Base-by-base conservation (phyloP, 2,888 invertebrate species). In the Ophion ellenae region DNA sequence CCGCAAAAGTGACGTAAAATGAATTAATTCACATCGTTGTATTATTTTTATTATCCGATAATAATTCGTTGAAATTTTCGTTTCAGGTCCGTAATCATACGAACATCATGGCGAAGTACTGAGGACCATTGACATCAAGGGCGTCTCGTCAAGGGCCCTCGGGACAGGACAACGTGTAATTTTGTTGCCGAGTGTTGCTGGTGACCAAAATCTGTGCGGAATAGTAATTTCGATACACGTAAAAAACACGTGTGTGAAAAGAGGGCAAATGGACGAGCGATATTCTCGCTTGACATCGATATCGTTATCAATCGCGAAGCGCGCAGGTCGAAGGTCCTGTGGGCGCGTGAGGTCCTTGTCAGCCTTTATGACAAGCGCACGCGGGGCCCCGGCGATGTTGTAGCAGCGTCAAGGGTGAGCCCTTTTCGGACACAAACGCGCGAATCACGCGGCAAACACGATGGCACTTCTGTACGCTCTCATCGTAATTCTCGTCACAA, bases 391-490 rank as follows among this genome's bases (percentile, higher is more conserved):
- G 10, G 83, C 79, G 69, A 84, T 86, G 86, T 75, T 82, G 80
- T 87, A 87, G 86, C 82, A 80, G 77, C 81, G 79, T 10, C 73
- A 61, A 73, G 80, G 74, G 81, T 59, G 71, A 74, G 47, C 59
- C 57, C 53, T 53, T 53, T 53, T 53, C 17, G 53, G 57, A 57
- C 32, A 32, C 14, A 7, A n/a, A 63, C 20, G 64, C 67, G 66
- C 73, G 53, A 24, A n/a, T 53, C 36, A 32, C 75, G 45, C 40
- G 47, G 57, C 75, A 75, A 84, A 87, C 89, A 93, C 91, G 91
- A 94, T 94, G 94, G 94, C 93, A 91, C 92, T 94, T 84, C 90
- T 93, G 90, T 92, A 93, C 90, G 93, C 91, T 90, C 89, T 94
- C 89, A 93, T 94, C 88, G 92, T 94, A 89, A 91, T 94, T 90